Evolutionary conservation across 2,797 vertebrate genomes (phyloP).

Genomic region (Chrysolophus pictus): DNA sequence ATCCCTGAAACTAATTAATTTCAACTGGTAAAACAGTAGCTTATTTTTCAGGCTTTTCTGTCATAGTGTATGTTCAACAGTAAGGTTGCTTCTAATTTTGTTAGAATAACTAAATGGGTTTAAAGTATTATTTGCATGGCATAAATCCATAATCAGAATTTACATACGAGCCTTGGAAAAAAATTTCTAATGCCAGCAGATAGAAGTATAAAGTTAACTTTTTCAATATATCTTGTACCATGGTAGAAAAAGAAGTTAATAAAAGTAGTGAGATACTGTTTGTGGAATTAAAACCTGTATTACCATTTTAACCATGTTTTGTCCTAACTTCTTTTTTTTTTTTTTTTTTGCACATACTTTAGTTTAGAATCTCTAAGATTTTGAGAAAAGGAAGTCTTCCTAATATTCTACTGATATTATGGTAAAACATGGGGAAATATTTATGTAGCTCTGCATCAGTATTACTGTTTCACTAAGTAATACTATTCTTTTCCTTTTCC

Average conservation of each 20-base stretch:
- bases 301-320: neutral
- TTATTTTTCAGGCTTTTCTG: neutral
- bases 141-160: neutral
- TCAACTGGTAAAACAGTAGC: neutral
- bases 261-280: neutral
- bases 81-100: neutral
- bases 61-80: neutral
- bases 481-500: neutral
- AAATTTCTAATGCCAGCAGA: neutral
- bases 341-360: neutral
- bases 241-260: neutral
- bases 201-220: neutral
- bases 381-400: neutral
- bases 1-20: neutral
- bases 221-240: neutral
- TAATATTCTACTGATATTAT: neutral
- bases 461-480: neutral
- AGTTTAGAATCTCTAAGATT: neutral
- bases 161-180: neutral
- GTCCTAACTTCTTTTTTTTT: neutral
- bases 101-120: neutral
- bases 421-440: neutral
- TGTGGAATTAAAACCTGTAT: neutral
- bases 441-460: neutral
- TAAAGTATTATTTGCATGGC: neutral